Base-by-base conservation (phyloP, 2,113 vertebrate genomes). In the Motacilla alba region DNA sequence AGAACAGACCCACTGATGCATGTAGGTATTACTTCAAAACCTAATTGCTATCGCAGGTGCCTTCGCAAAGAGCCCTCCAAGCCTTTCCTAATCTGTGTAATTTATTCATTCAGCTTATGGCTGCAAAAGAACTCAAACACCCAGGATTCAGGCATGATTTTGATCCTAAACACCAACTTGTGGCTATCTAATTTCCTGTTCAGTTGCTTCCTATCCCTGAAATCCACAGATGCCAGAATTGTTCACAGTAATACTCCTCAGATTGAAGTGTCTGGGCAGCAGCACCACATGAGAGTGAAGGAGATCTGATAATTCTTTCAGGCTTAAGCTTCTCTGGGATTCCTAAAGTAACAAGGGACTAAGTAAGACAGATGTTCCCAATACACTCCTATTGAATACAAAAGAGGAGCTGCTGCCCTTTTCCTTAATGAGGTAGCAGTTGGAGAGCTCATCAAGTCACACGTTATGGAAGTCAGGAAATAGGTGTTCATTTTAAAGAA, bases 401-500 rank as follows among this genome's bases (percentile, higher is more conserved):
- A 59, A 53, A 83, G 24, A 0, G 0, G 22, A 0, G 0, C 67
- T 76, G 49, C 49, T 95, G 78, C 58, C 84, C 78, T 93, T 93
- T 91, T 77, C 69, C 39, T 64, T 93, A 93, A 88, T 64, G 66
- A 90, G 53, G 55, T 15, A 94, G 52, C 84, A 85, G 78, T 49
- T 62, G 44, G 49, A 88, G 49, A 1, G 8, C 28, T 95, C 74
- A 94, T 72, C 77, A 87, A 69, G 58, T 39, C 69, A 52, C 0
- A 0, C 55, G 11, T 64, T 80, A 88, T 14, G 33, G 58, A 92
- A 90, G 87, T 76, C 69, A 64, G 58, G 62, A 87, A 87, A 84
- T 59, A 85, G 74, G 69, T 89, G 55, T 10, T 77, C n/a, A 53
- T 79, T 93, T 89, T 64, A 60, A 74, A 35, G 46, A 93, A 90